Evolutionary conservation across 2,797 vertebrate genomes (phyloP), one percentile per base, ranked within the genome.

Genomic region (Clarias fuscus): DNA sequence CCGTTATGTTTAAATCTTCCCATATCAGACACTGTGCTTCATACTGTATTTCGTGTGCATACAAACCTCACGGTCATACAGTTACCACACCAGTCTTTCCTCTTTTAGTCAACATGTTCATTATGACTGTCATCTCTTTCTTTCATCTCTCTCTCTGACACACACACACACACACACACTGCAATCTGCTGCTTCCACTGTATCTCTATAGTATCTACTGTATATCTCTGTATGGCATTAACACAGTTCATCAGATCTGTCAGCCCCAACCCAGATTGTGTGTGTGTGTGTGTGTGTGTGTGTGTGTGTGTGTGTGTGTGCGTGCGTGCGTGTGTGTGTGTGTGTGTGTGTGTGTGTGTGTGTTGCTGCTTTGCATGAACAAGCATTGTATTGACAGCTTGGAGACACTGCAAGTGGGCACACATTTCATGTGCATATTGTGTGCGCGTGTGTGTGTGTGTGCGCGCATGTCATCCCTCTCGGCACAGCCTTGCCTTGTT

Each of bases 171-270:
- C 43, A 43, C 43, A 43, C 59, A 22, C 30, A 3, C 30, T 48
- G 48, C 48, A 53, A 18, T 61, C 77, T 75, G 37, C n/a, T 24
- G 22, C 72, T 75, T 75, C 22, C n/a, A 13, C 6, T 53, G 24
- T 8, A 24, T 79, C 82, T 90, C 72, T 84, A 33, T 85, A 43
- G 80, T 67, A 71, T 83, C 83, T 75, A 53, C 48, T 53, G 48
- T 53, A 62, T 88, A 62, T 88, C 68, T 88, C 82, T 65, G 48
- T 65, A 67, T 93, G 92, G 92, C 86, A 88, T 87, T 90, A 89
- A 90, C 91, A 90, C 88, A 77, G 88, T 77, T 92, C 91, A 92
- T 91, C 76, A 88, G 77, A 59, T 90, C 89, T 89, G 91, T 91
- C 89, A 84, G 65, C 90, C 89, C 89, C 92, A 91, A 86, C 88